Conservation (phyloP, 2,797 vertebrate species). For the Xenopus petersii region DNA sequence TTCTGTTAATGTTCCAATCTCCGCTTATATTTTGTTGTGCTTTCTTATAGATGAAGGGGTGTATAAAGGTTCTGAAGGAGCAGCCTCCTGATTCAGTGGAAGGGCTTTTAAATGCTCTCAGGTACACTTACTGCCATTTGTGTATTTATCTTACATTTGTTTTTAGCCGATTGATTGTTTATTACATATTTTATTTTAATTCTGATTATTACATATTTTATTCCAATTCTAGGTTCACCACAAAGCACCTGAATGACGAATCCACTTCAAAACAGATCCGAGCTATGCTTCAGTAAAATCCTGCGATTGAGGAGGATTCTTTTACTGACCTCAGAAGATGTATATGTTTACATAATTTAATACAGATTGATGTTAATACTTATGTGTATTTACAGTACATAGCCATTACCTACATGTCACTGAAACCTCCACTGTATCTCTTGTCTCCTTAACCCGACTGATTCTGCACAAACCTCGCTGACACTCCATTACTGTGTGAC, state of each 20-base stretch:
- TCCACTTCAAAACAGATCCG: slow-evolving; percentile 97
- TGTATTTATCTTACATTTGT: too few relatives aligned
- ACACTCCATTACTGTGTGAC: slow-evolving; percentile 67
- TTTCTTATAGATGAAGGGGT: slow-evolving; percentile 79
- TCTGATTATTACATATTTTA: neutral
- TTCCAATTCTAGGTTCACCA: slow-evolving; percentile 82
- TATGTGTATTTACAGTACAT: slow-evolving; percentile 81
- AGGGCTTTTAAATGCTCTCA: slow-evolving; percentile 94
- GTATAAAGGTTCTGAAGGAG: slow-evolving; percentile 92
- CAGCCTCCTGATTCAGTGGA: slow-evolving; percentile 94
- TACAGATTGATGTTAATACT: slow-evolving; percentile 92
- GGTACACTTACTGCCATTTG: slow-evolving; percentile 62
- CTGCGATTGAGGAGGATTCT: slow-evolving; percentile 77
- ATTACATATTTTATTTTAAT: neutral
- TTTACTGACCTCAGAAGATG: slow-evolving; percentile 95
- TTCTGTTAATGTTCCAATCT: too few relatives aligned
- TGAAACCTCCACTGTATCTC: slow-evolving; percentile 69
- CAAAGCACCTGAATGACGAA: slow-evolving; percentile 98
- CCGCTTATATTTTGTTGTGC: neutral
- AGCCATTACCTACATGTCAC: slow-evolving; percentile 82
- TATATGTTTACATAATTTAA: slow-evolving; percentile 99
- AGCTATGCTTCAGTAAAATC: slow-evolving; percentile 93
- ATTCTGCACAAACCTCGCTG: slow-evolving; percentile 70
- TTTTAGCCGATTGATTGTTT: too few relatives aligned
- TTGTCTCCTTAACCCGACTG: slow-evolving; percentile 62